Percentiles rank a stretch among this genome's conserved stretches.
These are phyloP conservation scores for Leontopithecus rosalia DNA, from an alignment of 2,797 vertebrate genomes.

Conservation along the genomic window DNA sequence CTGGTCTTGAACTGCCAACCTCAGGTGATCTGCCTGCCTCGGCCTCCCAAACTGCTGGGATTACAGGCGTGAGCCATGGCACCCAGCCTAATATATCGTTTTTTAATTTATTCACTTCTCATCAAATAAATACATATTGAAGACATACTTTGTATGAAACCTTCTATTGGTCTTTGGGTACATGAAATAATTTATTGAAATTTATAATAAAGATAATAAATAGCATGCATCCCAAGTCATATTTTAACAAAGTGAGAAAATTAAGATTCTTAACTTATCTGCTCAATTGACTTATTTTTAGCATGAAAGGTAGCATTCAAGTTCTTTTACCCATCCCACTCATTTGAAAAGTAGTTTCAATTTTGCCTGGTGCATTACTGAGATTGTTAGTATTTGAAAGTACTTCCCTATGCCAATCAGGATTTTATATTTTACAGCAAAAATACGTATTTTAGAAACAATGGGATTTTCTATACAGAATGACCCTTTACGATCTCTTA, in stretches of 20 bases:
- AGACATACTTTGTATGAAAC: neutral
- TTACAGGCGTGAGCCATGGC: fast-evolving
- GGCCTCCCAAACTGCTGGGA: neutral
- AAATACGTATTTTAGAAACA: neutral
- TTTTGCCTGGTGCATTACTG: neutral
- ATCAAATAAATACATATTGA: neutral
- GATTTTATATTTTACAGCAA: neutral
- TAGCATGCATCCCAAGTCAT: neutral
- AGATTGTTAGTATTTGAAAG: neutral
- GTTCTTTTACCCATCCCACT: neutral
- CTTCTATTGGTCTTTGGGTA: neutral
- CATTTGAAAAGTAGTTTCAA: neutral
- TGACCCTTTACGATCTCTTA: neutral
- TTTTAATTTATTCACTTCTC: neutral
- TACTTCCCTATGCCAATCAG: neutral
- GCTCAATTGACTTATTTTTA: neutral
- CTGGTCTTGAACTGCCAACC: neutral
- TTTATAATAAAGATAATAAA: neutral
- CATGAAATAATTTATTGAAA: neutral
- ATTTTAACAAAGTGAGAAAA: slow-evolving; percentile 32
- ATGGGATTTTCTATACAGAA: neutral
- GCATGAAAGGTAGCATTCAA: neutral
- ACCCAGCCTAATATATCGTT: fast-evolving
- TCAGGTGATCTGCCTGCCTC: neutral
- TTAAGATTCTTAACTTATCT: neutral